Percentiles rank a stretch among this genome's conserved stretches.
phyloP scores from a whole-genome alignment of 2,113 vertebrate species.

The Donacobius atricapilla region DNA sequence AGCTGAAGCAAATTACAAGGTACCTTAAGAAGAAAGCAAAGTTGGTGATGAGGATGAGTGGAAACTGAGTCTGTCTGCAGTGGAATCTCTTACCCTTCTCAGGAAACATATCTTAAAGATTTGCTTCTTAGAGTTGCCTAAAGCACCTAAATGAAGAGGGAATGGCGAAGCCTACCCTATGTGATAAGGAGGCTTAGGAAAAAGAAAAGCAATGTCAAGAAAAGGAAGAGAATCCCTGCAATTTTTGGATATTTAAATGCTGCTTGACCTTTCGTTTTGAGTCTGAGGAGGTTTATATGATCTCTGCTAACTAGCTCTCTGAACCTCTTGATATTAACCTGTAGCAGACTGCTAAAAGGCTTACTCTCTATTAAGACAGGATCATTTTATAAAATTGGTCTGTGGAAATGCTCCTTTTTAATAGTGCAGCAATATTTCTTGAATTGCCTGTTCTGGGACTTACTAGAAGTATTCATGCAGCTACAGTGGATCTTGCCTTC shows the following conservation, averaged over 20 bases:
- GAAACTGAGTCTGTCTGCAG: background rate
- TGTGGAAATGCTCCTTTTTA: background rate
- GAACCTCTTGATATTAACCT: background rate
- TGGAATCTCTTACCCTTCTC: background rate
- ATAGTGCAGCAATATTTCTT: background rate
- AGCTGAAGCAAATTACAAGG: background rate
- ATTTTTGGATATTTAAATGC: background rate
- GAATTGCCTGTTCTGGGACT: background rate
- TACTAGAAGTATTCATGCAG: background rate
- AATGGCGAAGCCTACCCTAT: background rate
- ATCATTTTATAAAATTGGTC: background rate
- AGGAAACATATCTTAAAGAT: background rate
- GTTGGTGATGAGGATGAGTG: background rate
- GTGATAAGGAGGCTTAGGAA: background rate
- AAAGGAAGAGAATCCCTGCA: background rate
- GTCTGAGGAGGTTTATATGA: background rate
- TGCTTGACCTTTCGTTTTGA: background rate
- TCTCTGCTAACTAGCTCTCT: background rate
- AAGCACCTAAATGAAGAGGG: background rate
- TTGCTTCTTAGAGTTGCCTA: background rate
- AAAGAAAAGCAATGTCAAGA: background rate
- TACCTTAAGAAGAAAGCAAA: background rate
- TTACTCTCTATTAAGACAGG: background rate
- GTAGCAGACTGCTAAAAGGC: background rate
- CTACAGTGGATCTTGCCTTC: background rate